Percentiles rank a stretch among this genome's conserved stretches.
Evolutionary conservation across 2,113 vertebrate species (phyloP).

Genomic region (Tringa solitaria): DNA sequence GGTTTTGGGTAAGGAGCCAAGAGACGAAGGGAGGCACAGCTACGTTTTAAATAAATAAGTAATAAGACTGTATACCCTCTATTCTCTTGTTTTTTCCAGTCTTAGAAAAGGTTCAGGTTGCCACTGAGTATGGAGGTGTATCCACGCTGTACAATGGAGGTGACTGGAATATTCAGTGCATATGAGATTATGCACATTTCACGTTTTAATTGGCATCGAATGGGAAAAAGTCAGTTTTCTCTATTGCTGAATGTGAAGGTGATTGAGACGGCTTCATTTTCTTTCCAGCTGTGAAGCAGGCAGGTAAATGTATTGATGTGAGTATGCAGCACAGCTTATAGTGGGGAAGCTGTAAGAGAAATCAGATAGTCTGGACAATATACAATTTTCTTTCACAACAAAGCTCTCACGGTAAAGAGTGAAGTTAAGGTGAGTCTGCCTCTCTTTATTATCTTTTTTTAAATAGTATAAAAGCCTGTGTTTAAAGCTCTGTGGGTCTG

Average conservation of each 20-base stretch:
- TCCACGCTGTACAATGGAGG: background rate
- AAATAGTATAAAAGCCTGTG: background rate
- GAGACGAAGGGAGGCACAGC: background rate
- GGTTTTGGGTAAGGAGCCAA: conserved; percentile 10
- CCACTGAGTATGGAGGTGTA: background rate
- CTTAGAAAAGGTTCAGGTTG: background rate
- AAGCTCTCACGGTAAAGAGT: background rate
- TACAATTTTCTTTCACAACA: background rate
- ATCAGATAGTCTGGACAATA: conserved; percentile 25
- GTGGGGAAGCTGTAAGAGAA: background rate
- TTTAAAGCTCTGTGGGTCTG: background rate
- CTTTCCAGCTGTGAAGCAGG: conserved; percentile 8
- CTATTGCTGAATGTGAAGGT: background rate
- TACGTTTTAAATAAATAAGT: conserved; percentile 29
- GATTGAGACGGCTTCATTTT: conserved; percentile 36
- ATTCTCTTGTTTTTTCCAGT: background rate
- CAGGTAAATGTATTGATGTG: conserved; percentile 21
- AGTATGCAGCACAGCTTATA: background rate
- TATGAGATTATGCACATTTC: background rate
- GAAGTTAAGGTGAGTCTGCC: background rate
- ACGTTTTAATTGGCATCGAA: conserved; percentile 9
- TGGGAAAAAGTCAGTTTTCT: background rate
- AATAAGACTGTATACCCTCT: background rate
- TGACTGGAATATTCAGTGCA: background rate
- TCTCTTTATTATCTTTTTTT: background rate